phyloP scores from a whole-genome alignment of 35 echinoderm and acorn worm species.

The Heliocidaris tuberculata region DNA sequence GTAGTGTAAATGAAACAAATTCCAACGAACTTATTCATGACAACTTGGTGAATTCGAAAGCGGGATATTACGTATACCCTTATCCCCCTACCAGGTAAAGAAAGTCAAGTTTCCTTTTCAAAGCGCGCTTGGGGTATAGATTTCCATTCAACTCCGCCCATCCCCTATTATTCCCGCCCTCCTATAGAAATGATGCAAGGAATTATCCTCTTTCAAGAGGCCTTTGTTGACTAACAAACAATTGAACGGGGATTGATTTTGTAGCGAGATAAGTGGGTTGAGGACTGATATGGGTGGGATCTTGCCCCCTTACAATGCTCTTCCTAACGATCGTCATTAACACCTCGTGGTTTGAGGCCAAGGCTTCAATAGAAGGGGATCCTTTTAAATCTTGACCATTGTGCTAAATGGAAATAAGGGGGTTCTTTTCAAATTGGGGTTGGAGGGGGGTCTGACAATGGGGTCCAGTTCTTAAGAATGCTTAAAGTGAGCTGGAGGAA shows the following conservation, averaged over 20 bases:
- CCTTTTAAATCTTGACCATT: not conserved
- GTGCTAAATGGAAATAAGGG: not conserved
- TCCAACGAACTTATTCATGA: not conserved
- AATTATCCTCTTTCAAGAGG: conserved; percentile 19
- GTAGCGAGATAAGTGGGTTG: conserved; percentile 41
- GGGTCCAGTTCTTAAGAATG: not conserved
- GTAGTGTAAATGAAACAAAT: not conserved
- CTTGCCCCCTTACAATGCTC: not conserved
- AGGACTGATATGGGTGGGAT: conserved; percentile 32
- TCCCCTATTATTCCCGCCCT: not conserved
- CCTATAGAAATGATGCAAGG: not conserved
- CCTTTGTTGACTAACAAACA: conserved; percentile 51
- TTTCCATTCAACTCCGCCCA: not conserved
- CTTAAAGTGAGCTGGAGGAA: not conserved
- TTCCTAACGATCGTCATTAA: conserved; percentile 12
- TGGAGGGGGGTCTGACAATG: not conserved
- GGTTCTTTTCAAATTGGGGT: not conserved
- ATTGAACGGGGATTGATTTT: conserved; percentile 41
- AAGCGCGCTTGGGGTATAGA: not conserved
- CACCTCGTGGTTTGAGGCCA: not conserved
- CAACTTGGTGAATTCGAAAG: not conserved
- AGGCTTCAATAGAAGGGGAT: not conserved
- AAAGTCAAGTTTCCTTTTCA: conserved; percentile 34
- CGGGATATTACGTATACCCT: not conserved
- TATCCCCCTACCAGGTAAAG: not conserved